Evolutionary conservation across 2,888 invertebrate species (phyloP).

Genomic region (Holacanthella duospinosa): DNA sequence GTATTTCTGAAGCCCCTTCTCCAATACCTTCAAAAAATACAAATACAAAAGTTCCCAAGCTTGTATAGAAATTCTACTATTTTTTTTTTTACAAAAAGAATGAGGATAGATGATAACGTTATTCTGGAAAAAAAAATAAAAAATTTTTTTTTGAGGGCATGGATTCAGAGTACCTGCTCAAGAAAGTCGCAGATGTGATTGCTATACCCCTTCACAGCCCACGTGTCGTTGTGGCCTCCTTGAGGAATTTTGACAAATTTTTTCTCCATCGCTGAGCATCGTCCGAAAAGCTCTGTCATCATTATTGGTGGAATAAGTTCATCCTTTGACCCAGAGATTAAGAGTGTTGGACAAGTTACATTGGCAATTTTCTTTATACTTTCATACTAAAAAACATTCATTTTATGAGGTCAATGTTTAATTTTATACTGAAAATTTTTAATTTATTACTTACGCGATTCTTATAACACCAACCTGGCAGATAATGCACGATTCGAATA

Average conservation of each 20-base stretch:
- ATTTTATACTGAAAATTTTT: neutral
- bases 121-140: neutral
- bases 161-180: slow-evolving; percentile 39
- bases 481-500: slow-evolving; percentile 57
- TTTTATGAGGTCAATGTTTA: slow-evolving; percentile 2
- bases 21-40: neutral
- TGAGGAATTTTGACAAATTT: slow-evolving; percentile 68
- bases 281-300: slow-evolving; percentile 68
- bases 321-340: slow-evolving; percentile 80
- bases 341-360: slow-evolving; percentile 65
- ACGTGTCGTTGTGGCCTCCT: slow-evolving; percentile 91
- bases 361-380: slow-evolving; percentile 57
- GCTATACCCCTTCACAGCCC: slow-evolving; percentile 72
- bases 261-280: slow-evolving; percentile 65
- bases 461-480: slow-evolving; percentile 77
- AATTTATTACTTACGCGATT: slow-evolving; percentile 68
- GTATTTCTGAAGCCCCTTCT: slow-evolving; percentile 9
- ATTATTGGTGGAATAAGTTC: slow-evolving; percentile 78
- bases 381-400: slow-evolving; percentile 42
- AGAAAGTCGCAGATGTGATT: slow-evolving; percentile 42
- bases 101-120: neutral
- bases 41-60: neutral
- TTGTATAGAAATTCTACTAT: neutral
- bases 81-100: neutral
- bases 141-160: neutral